phyloP scores from a whole-genome alignment of 1,140 invertebrate species.

The Atopsyche davidsoni region DNA sequence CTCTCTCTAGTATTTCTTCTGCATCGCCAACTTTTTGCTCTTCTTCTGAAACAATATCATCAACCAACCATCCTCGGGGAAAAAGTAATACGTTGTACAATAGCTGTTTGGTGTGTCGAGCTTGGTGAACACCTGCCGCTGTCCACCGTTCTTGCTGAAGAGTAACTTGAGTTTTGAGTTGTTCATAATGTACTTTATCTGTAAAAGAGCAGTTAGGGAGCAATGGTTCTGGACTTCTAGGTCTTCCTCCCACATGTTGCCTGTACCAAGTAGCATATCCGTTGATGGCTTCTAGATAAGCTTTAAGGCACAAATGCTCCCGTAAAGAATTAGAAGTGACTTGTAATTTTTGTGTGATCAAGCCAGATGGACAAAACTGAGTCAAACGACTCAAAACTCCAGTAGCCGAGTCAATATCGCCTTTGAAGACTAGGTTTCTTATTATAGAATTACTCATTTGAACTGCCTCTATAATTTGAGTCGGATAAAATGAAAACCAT shows the following conservation, averaged over 20 bases:
- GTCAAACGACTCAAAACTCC: constrained; percentile 51
- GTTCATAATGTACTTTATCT: constrained; percentile 83
- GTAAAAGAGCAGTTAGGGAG: constrained; percentile 65
- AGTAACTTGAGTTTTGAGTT: constrained; percentile 70
- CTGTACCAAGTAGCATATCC: constrained; percentile 85
- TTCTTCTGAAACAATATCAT: constrained; percentile 49
- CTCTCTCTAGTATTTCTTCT: constrained; percentile 47
- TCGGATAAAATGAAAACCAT: constrained; percentile 76
- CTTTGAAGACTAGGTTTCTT: constrained; percentile 61
- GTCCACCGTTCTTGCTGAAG: constrained; percentile 73
- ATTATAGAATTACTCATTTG: constrained; percentile 87
- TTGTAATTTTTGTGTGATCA: constrained; percentile 36
- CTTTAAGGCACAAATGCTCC: constrained; percentile 72
- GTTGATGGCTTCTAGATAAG: constrained; percentile 77
- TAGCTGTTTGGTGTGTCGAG: constrained; percentile 59
- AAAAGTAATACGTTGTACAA: constrained; percentile 87
- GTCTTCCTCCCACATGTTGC: constrained; percentile 73
- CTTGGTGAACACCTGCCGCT: constrained; percentile 41
- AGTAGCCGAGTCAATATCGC: constrained; percentile 45
- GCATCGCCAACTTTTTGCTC: constrained; percentile 40
- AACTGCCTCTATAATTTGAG: constrained; percentile 73
- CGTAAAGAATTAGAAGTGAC: constrained; percentile 54
- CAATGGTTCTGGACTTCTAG: constrained; percentile 55
- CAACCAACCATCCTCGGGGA: constrained; percentile 84
- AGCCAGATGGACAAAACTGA: constrained; percentile 37